Evolutionary conservation across 2,888 invertebrate species (phyloP).

Genomic region (Pheosia tremula): DNA sequence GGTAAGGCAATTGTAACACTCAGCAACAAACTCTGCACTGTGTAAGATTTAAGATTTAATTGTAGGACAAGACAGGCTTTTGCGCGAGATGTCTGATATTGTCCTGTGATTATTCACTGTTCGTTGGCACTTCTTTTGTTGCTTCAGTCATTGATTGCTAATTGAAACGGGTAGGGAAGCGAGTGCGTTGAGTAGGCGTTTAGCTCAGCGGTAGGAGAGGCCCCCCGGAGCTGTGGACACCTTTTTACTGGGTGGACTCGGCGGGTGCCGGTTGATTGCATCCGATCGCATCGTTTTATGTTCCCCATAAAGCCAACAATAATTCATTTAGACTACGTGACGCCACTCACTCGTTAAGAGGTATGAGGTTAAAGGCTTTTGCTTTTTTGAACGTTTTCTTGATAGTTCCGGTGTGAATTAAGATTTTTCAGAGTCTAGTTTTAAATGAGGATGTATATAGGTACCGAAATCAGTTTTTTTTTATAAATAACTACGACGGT

Average conservation of each 20-base stretch:
- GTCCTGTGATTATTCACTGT: constrained; percentile 48
- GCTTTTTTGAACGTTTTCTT: constrained; percentile 41
- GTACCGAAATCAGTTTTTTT: too few relatives aligned
- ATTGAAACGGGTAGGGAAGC: constrained; percentile 76
- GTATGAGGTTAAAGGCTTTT: constrained; percentile 55
- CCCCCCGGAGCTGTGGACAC: constrained; percentile 75
- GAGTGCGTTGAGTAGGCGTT: constrained; percentile 72
- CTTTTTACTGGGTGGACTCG: constrained; percentile 78
- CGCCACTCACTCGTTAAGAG: constrained; percentile 82
- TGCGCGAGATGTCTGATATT: constrained; percentile 37
- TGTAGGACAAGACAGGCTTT: constrained; percentile 22
- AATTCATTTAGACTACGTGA: constrained; percentile 84
- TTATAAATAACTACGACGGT: too few relatives aligned
- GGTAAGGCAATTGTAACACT: neutral
- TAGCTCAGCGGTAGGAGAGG: constrained; percentile 69
- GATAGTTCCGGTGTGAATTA: constrained; percentile 46
- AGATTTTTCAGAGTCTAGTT: neutral
- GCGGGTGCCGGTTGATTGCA: constrained; percentile 83
- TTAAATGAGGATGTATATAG: too few relatives aligned
- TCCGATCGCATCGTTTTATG: constrained; percentile 83
- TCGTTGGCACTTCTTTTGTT: constrained; percentile 60
- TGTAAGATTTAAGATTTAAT: constrained; percentile 23
- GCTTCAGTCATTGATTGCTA: constrained; percentile 72
- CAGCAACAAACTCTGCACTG: constrained; percentile 2
- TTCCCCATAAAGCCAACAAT: constrained; percentile 83